These are phyloP conservation scores for Cheilosia vernalis DNA, from an alignment of 2,888 invertebrate genomes.

Conservation along the genomic window DNA sequence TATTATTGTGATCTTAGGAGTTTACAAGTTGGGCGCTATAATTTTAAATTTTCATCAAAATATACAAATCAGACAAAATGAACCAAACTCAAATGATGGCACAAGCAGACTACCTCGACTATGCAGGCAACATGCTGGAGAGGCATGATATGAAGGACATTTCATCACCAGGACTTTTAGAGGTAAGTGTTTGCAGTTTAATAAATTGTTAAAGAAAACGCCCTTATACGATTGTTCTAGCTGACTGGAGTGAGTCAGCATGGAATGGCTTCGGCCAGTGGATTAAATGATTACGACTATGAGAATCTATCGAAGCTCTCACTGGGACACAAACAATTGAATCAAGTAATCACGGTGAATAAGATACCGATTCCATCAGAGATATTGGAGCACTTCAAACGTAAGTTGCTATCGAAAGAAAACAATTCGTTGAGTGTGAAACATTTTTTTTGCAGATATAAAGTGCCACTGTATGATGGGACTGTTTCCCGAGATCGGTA, in stretches of 20 bases:
- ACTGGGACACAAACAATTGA: slow-evolving; percentile 88
- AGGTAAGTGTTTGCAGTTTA: slow-evolving; percentile 77
- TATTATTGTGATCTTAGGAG: slow-evolving; percentile 32
- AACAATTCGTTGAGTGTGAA: not conserved
- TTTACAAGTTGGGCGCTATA: slow-evolving; percentile 14
- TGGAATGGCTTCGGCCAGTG: slow-evolving; percentile 93
- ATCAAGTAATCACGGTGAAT: slow-evolving; percentile 91
- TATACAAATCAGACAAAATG: slow-evolving; percentile 75
- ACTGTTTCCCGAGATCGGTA: slow-evolving; percentile 96
- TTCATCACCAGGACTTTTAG: slow-evolving; percentile 80
- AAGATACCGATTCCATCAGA: slow-evolving; percentile 96
- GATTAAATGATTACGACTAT: slow-evolving; percentile 95
- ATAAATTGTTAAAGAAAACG: not conserved
- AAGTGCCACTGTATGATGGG: slow-evolving; percentile 99
- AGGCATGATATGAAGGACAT: slow-evolving; percentile 85
- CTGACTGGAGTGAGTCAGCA: slow-evolving; percentile 87
- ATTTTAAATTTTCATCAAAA: slow-evolving; percentile 19
- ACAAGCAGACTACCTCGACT: slow-evolving; percentile 88
- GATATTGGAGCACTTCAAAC: slow-evolving; percentile 96
- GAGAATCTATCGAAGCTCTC: slow-evolving; percentile 90
- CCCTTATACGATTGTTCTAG: slow-evolving; percentile 79
- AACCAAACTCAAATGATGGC: slow-evolving; percentile 77
- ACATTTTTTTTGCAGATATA: slow-evolving; percentile 87
- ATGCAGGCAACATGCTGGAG: slow-evolving; percentile 92
- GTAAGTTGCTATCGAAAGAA: slow-evolving; percentile 85